These are phyloP conservation scores for Salvator merianae DNA, from an alignment of 2,113 vertebrate genomes.

Conservation along the genomic window DNA sequence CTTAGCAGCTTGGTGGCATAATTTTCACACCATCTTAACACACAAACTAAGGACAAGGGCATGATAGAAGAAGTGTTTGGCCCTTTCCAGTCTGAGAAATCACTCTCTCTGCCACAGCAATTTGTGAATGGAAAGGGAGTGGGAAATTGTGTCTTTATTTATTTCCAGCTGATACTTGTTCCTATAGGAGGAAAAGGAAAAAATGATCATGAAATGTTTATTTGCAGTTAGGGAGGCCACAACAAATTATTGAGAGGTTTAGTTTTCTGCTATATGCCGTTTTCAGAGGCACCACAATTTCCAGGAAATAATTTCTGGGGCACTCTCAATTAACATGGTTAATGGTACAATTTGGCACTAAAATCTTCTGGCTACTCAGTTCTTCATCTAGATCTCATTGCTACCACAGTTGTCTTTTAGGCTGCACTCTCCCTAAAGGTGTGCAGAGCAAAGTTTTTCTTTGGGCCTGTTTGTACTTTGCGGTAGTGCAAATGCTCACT, in stretches of 20 bases:
- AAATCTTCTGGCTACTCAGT: neutral
- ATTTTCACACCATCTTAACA: neutral
- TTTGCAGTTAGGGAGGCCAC: neutral
- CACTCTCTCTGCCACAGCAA: too few species aligned
- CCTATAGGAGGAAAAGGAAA: neutral
- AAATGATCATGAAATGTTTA: neutral
- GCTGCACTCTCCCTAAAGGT: neutral
- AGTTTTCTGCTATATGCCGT: neutral
- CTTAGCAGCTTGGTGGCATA: conserved; percentile 17
- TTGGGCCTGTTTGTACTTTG: neutral
- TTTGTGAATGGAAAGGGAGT: neutral
- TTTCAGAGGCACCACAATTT: neutral
- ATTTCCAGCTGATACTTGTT: neutral
- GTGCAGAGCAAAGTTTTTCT: neutral
- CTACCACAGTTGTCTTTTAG: neutral
- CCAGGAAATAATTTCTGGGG: neutral
- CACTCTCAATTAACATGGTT: neutral
- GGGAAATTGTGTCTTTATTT: neutral
- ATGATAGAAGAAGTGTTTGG: neutral
- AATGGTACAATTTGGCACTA: neutral
- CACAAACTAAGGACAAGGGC: neutral
- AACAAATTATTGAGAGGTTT: neutral
- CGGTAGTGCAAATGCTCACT: too few species aligned
- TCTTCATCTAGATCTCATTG: neutral
- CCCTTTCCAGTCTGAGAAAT: neutral